phyloP scores from a whole-genome alignment of 2,797 vertebrate genomes.

The Galagoides demidoff region DNA sequence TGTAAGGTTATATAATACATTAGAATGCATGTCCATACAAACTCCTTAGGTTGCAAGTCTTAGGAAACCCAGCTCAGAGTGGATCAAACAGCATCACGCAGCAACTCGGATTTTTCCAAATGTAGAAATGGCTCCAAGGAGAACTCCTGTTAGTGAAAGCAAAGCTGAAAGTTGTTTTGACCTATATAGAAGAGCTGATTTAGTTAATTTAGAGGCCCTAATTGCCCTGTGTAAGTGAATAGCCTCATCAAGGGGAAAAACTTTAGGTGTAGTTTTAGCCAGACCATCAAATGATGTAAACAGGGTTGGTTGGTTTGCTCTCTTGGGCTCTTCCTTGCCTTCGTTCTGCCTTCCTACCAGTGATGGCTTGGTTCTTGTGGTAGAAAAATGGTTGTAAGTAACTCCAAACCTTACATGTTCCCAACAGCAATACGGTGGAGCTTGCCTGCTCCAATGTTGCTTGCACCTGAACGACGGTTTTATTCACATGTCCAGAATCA shows the following conservation, averaged over 20 bases:
- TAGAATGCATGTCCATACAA: neutral
- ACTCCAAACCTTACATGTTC: neutral
- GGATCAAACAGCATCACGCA: neutral
- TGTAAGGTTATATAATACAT: neutral
- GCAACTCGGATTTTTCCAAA: neutral
- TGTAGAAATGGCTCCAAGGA: constrained; percentile 1
- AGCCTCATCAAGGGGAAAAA: neutral
- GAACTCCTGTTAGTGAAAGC: neutral
- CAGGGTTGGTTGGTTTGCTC: neutral
- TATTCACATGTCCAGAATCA: neutral
- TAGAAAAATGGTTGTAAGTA: neutral
- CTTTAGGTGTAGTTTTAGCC: neutral
- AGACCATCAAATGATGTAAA: neutral
- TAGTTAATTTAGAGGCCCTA: neutral
- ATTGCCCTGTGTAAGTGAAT: neutral
- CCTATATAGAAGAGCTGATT: neutral
- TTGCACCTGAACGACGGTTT: neutral
- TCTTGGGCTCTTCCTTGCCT: neutral
- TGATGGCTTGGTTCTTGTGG: neutral
- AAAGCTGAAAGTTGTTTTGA: neutral
- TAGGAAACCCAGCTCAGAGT: neutral
- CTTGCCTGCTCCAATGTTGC: neutral
- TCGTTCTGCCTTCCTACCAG: neutral
- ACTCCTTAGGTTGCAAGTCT: neutral
- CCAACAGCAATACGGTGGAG: neutral